A percentile compares a stretch with the other conserved stretches of the same genome.
Conservation (phyloP, 2,113 vertebrate species). For the Chitala chitala region DNA sequence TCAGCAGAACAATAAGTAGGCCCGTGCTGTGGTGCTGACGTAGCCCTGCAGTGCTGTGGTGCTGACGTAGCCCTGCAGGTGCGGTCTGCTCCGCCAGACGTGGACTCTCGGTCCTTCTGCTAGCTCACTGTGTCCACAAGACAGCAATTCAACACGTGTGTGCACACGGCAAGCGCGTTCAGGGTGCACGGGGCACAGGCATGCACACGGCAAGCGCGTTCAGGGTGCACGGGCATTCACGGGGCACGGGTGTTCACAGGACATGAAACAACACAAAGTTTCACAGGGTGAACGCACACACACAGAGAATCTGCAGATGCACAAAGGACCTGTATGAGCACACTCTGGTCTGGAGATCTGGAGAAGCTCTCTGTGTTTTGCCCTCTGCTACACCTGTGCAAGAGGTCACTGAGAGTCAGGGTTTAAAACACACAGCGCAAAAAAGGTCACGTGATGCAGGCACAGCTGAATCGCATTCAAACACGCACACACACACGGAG, state of each 20-base stretch:
- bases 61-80: constrained; percentile 50
- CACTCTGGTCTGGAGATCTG: not conserved
- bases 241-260: not conserved
- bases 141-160: no score
- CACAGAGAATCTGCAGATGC: no score
- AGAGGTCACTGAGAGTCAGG: not conserved
- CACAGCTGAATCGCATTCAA: not conserved
- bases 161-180: no score
- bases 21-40: constrained; percentile 44
- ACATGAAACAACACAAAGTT: no score
- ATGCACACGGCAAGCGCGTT: no score
- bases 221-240: constrained; percentile 3
- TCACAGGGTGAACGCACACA: not conserved
- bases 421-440: not conserved
- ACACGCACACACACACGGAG: not conserved
- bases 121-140: not conserved
- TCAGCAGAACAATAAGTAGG: constrained; percentile 47
- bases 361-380: no score
- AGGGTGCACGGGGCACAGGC: no score
- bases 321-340: no score
- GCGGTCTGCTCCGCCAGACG: constrained; percentile 24
- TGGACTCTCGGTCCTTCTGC: not conserved
- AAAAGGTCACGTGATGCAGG: not conserved
- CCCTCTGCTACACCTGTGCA: no score
- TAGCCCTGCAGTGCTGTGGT: constrained; percentile 38